A percentile compares a stretch with the other conserved stretches of the same genome.
These are phyloP conservation scores for Macroramphosus scolopax DNA, from an alignment of 2,797 vertebrate genomes.

Conservation along the genomic window DNA sequence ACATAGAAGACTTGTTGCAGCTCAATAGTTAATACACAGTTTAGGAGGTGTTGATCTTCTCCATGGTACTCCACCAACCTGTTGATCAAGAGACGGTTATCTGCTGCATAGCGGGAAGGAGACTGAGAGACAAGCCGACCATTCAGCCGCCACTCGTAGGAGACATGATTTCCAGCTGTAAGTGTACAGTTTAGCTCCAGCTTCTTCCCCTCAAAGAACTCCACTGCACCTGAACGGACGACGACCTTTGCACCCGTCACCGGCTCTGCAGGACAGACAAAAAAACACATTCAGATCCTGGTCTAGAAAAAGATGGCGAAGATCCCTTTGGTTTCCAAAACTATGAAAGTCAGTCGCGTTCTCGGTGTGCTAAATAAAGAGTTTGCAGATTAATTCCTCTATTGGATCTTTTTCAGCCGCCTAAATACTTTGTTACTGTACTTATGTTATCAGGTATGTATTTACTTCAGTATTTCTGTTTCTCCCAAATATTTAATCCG, in stretches of 20 bases:
- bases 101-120: background rate
- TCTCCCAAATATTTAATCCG: too few species aligned
- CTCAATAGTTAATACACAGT: too few species aligned
- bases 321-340: background rate
- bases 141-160: slow-evolving; percentile 63
- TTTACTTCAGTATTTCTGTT: too few species aligned
- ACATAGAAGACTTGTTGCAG: background rate
- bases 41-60: too few species aligned
- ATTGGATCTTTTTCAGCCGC: too few species aligned
- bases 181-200: slow-evolving; percentile 54
- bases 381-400: too few species aligned
- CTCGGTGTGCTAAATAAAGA: background rate
- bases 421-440: too few species aligned
- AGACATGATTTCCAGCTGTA: slow-evolving; percentile 50
- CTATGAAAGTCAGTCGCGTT: too few species aligned
- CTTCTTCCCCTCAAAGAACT: slow-evolving; percentile 51
- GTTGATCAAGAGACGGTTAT: slow-evolving; percentile 20
- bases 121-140: background rate
- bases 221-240: background rate
- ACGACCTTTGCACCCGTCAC: slow-evolving; percentile 29
- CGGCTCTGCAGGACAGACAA: slow-evolving; percentile 45
- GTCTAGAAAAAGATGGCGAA: background rate
- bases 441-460: too few species aligned
- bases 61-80: slow-evolving; percentile 44
- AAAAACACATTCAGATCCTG: background rate